Evolutionary conservation across 2,113 vertebrate genomes (phyloP).

Genomic region (Dipodomys spectabilis): DNA sequence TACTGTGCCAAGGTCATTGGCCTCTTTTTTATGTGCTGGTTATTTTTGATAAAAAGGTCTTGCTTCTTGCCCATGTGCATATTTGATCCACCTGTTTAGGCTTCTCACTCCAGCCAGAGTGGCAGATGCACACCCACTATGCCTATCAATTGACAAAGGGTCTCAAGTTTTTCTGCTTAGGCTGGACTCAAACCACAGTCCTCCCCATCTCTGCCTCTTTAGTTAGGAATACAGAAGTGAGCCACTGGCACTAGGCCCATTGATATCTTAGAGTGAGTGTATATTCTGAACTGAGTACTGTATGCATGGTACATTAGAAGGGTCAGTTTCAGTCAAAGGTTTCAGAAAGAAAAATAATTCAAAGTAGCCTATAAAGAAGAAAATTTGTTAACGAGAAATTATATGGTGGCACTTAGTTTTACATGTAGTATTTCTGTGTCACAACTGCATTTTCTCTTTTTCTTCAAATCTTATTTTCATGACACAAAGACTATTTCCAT

Average conservation of each 20-base stretch:
- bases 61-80: too few relatives aligned
- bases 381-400: slow-evolving; percentile 16
- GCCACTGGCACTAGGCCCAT: too few relatives aligned
- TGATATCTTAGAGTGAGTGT: not conserved
- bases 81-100: too few relatives aligned
- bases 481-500: not conserved
- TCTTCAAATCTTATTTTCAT: not conserved
- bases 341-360: slow-evolving; percentile 20
- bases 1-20: not conserved
- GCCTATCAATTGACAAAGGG: too few relatives aligned
- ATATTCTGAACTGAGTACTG: not conserved
- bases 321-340: not conserved
- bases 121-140: too few relatives aligned
- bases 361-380: slow-evolving; percentile 26
- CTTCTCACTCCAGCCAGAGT: too few relatives aligned
- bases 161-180: too few relatives aligned
- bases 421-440: not conserved
- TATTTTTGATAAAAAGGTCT: too few relatives aligned
- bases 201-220: too few relatives aligned
- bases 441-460: slow-evolving; percentile 12
- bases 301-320: not conserved
- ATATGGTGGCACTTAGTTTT: not conserved
- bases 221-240: too few relatives aligned
- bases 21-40: not conserved
- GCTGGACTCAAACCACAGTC: too few relatives aligned